phyloP scores from a whole-genome alignment of 64 coral and sea anemone genomes.

The Cladopsammia gracilis region DNA sequence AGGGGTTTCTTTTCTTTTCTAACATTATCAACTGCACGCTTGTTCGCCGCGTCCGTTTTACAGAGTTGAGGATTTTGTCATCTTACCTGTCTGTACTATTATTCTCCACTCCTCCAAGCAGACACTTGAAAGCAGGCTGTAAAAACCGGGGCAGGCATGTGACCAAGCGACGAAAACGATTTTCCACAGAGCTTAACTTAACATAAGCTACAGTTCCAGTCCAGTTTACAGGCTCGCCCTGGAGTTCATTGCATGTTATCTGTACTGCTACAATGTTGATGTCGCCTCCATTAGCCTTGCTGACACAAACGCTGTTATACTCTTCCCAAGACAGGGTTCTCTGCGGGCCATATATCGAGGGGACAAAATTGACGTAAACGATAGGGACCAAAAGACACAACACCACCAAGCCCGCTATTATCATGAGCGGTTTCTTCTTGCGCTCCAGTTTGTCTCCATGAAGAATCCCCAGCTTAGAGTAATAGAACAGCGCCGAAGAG shows the following conservation, averaged over 20 bases:
- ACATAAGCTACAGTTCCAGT: slow-evolving; percentile 76
- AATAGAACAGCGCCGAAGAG: slow-evolving; percentile 71
- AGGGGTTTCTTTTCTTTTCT: too few relatives aligned
- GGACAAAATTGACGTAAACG: slow-evolving; percentile 79
- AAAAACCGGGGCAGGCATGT: slow-evolving; percentile 72
- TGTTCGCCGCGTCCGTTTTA: too few relatives aligned
- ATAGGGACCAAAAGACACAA: slow-evolving; percentile 81
- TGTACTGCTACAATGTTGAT: slow-evolving; percentile 64
- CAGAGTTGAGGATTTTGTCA: not conserved
- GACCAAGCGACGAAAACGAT: slow-evolving; percentile 73
- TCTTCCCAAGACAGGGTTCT: slow-evolving; percentile 54
- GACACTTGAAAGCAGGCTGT: slow-evolving; percentile 70
- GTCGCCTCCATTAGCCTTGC: not conserved
- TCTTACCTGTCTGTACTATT: slow-evolving; percentile 39
- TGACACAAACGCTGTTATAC: slow-evolving; percentile 62
- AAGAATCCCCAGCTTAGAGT: slow-evolving; percentile 76
- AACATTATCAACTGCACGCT: too few relatives aligned
- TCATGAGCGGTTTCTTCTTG: slow-evolving; percentile 69
- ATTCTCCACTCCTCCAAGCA: slow-evolving; percentile 76
- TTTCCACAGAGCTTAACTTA: slow-evolving; percentile 70
- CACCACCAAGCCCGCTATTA: slow-evolving; percentile 43
- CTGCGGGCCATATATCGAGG: slow-evolving; percentile 5
- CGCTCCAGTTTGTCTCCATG: slow-evolving; percentile 38
- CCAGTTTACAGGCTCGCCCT: slow-evolving; percentile 69
- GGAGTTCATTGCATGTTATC: slow-evolving; percentile 64